Conservation (phyloP, 2,888 invertebrate genomes). For the Stramonita haemastoma region DNA sequence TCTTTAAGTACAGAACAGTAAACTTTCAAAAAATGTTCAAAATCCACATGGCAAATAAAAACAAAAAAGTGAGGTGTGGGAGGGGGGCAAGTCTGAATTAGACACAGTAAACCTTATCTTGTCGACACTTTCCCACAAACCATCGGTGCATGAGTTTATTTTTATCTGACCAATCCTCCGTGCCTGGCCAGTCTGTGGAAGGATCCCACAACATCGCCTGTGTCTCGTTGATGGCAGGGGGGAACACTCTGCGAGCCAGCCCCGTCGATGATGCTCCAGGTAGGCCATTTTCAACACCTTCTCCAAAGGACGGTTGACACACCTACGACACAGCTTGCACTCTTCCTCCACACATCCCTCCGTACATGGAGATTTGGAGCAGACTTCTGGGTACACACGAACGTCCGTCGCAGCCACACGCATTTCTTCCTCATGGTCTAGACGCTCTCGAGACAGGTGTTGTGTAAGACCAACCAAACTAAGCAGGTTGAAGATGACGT, state of each 20-base stretch:
- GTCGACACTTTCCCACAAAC: constrained; percentile 92
- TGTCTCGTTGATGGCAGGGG: constrained; percentile 79
- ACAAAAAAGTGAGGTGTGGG: no score
- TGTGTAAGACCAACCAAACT: constrained; percentile 85
- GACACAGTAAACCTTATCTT: constrained; percentile 88
- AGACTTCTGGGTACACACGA: constrained; percentile 85
- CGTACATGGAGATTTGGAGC: constrained; percentile 79
- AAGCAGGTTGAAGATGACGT: constrained; percentile 91
- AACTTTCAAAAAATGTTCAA: no score
- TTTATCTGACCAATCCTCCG: constrained; percentile 80
- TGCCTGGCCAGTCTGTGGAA: constrained; percentile 58
- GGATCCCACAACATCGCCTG: constrained; percentile 50
- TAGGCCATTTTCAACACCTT: constrained; percentile 84
- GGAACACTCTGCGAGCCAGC: constrained; percentile 89
- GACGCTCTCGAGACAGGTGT: constrained; percentile 47
- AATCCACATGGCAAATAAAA: no score
- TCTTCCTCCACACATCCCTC: constrained; percentile 80
- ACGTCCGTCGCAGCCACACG: constrained; percentile 88
- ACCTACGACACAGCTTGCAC: constrained; percentile 89
- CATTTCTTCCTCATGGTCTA: constrained; percentile 81
- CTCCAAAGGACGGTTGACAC: constrained; percentile 83
- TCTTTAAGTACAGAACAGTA: no score
- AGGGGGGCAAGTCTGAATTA: neutral
- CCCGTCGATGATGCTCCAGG: constrained; percentile 88
- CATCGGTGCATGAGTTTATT: constrained; percentile 89